Base-by-base conservation (phyloP, 1,140 invertebrate species). In the Drosophila carrolli region DNA sequence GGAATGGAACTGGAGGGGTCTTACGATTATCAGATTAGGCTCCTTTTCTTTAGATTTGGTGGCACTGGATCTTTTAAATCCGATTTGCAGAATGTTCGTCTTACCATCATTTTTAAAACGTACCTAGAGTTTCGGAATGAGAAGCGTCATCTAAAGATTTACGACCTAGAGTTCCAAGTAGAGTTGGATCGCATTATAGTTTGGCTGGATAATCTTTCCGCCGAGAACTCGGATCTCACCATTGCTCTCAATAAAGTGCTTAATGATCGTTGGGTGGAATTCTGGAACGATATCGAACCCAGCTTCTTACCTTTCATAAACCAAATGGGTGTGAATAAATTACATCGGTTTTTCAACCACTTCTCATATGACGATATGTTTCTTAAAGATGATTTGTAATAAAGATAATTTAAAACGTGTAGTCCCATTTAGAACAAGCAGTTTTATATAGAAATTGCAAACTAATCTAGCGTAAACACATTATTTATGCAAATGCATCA, bases 251-350 rank as follows among this genome's bases (percentile, higher is more conserved):
- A 71, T 44, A 56, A 53, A 0, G 59, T 80, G 16, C 13, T 81
- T 5, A 81, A 81, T 32, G 58, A 75, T 1, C 63, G 75, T 4
- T 81, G 78, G 78, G 16, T 75, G 5, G 58, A 75, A 9, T 62
- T 80, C 4, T 81, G 78, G 78, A 79, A 80, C 48, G 72, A 81
- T 16, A 16, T 81, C 5, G 71, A 76, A 4, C 29, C 72, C 8
- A 62, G 38, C 8, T n/a, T 80, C 1, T 4, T 78, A 2, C 76
- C 62, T 0, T 11, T n/a, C 1, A 8, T 61, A 0, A 67, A 16
- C 8, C 38, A 32, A 41, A 37, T 44, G 58, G 65, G 38, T 4
- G 57, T 51, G 0, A 29, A 44, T 8, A 27, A 1, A 4, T 16
- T 50, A n/a, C 13, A 35, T 0, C 9, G 46, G 9, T 47, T 81